Evolutionary conservation across 1,140 invertebrate species (phyloP), one percentile per base, ranked within the genome.

Genomic region (Drosophila funebris): DNA sequence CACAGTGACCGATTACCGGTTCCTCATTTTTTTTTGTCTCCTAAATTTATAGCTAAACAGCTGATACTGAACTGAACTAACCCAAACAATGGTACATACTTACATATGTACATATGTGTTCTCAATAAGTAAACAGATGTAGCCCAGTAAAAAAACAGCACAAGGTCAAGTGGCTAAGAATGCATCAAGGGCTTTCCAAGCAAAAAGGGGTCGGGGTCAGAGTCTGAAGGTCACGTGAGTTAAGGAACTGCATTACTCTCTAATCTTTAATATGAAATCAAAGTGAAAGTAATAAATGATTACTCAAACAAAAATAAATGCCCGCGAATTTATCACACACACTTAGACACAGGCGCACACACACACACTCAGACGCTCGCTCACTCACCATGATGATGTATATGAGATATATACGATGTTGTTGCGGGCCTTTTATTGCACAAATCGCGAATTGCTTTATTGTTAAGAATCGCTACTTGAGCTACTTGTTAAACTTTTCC

Each of bases 311-410:
- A 52, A 74, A 85, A 74, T 83, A 79, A 76, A 84, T 33, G 33
- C 39, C 22, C 73, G 56, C 52, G 27, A 36, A 56, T 31, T 68
- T 16, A 27, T 31, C 33, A 54, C 37, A 68, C 16, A 29, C 41
- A 33, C 54, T 39, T 43, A 29, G 33, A 58, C 27, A 73, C 18
- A 37, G 33, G 36, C 58, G 37, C 53, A 46, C 29, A 54, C 64
- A 43, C 44, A 63, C 22, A 31, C 41, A 61, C 54, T 52, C 44
- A 43, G 33, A 36, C 18, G 14, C 52, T 53, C 52, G 52, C 39
- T 27, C 68, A 88, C 83, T 88, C 69, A 88, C 83, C 83, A 88
- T 87, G 60, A 73, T 88, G 58, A 88, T 83, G 69, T 88, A 88
- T 78, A 87, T 69, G 56, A 87, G 61, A 70, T 83, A 62, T 58